Conservation (phyloP, 2,888 invertebrate genomes). For the Corbicula japonica region DNA sequence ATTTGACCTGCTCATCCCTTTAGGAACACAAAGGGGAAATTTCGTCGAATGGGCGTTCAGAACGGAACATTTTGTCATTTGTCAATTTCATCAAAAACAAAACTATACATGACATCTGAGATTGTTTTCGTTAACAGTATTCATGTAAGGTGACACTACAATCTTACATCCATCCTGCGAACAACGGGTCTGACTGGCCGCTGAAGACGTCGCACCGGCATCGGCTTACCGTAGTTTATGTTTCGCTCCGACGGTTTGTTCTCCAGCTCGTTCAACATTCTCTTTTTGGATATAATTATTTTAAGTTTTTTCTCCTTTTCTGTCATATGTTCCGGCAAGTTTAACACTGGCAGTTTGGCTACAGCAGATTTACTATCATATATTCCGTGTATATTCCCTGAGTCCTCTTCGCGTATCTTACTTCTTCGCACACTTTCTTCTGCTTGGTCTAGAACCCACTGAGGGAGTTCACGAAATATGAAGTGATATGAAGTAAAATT, state of each 20-base stretch:
- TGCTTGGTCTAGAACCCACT: slow-evolving; percentile 30
- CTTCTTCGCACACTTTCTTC: slow-evolving; percentile 46
- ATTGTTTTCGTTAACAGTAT: too few species aligned
- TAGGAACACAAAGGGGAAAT: too few species aligned
- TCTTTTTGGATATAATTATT: slow-evolving; percentile 46
- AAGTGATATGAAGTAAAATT: slow-evolving; percentile 53
- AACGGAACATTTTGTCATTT: too few species aligned
- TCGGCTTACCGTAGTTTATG: slow-evolving; percentile 70
- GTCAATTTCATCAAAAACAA: too few species aligned
- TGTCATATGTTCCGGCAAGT: slow-evolving; percentile 47
- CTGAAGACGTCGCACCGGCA: slow-evolving; percentile 62
- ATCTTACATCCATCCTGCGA: slow-evolving; percentile 28
- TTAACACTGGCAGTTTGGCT: slow-evolving; percentile 24
- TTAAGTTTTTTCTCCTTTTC: slow-evolving; percentile 47
- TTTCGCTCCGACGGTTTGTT: slow-evolving; percentile 66
- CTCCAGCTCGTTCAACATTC: slow-evolving; percentile 51
- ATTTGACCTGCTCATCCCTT: too few species aligned
- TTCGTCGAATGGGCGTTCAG: too few species aligned
- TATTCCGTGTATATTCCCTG: neutral
- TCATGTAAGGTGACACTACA: neutral
- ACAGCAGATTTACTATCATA: neutral
- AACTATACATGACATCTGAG: too few species aligned
- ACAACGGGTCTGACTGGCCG: slow-evolving; percentile 60
- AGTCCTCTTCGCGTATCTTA: slow-evolving; percentile 3
- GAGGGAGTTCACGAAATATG: slow-evolving; percentile 44